Evolutionary conservation across 2,888 invertebrate genomes (phyloP), one percentile per base, ranked within the genome.

Genomic region (Lycaena phlaeas): DNA sequence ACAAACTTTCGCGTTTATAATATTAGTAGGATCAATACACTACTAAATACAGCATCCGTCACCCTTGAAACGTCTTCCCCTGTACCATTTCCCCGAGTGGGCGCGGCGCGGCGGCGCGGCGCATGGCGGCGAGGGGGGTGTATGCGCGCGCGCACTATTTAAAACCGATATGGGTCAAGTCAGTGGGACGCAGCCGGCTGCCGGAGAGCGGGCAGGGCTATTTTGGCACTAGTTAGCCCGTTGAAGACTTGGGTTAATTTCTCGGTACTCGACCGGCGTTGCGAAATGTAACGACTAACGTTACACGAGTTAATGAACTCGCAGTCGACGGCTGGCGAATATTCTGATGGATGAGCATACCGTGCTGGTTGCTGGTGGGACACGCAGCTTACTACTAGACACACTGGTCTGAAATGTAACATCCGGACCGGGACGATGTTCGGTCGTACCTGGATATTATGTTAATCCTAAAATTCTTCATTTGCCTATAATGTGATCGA

Each of bases 151-250:
- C 49, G 50, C 41, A 48, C 59, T 61, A 61, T 61, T 61, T 59
- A 44, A 49, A 51, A 48, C 50, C 39, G 38, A 56, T 53, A 48
- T 57, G 49, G 52, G 54, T 46, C 57, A 50, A 57, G 59, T 61
- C 57, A 60, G 53, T 61, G 51, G 59, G 53, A 27, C 61, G 51
- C 39, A 42, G 48, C 42, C 40, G 40, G 27, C 39, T 36, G 14
- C 25, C 14, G 6, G 27, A n/a, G n/a, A n/a, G n/a, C n/a, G n/a
- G n/a, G n/a, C n/a, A n/a, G n/a, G n/a, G 30, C 38, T 34, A 40
- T 38, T 37, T 38, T 41, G 40, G 48, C 37, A 36, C 42, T 25
- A 18, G 36, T 38, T n/a, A n/a, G n/a, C n/a, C n/a, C n/a, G n/a
- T n/a, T n/a, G n/a, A n/a, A n/a, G n/a, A n/a, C n/a, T 49, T 49